Base-by-base conservation (phyloP, 2,888 invertebrate species). In the Ceramica pisi region DNA sequence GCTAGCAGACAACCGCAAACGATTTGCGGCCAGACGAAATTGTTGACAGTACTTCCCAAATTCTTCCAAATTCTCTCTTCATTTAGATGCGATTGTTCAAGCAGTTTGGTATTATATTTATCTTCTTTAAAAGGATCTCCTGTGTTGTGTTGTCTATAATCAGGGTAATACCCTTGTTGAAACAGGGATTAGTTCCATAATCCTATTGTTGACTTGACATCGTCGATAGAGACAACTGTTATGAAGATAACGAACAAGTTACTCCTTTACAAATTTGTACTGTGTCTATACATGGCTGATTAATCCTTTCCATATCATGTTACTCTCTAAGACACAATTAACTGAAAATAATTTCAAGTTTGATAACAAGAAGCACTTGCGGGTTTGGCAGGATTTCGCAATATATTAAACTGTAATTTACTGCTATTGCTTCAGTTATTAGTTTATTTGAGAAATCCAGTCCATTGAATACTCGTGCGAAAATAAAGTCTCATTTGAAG, bases 101-200 rank as follows among this genome's bases (percentile, higher is more conserved):
- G n/a, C 16, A 26, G 16, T 56, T 46, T 23, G 14, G 7, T 38
- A 38, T 41, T 62, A 38, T 21, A 48, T 21, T 41, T 12, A 35
- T 44, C n/a, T 16, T 64, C 10, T 65, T 21, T n/a, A 26, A 31
- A 41, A 65, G 31, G 41, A 62, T 65, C 23, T 57, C 10, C 23
- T 50, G 23, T 67, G 60, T 78, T 72, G 26, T 68, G 53, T 59
- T 59, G 44, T 50, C 19, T 61, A 53, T 80, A 71, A 79, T 79
- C 69, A 59, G 53, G 55, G 48, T 76, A 70, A 82, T 67, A 72
- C 41, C 61, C 31, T 60, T 73, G 57, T 71, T 63, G 61, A 61
- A 68, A 74, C 46, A 26, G 16, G 38, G 81, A 72, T 81, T 78
- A 84, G 21, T 56, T 65, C 53, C 59, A 26, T 78, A 72, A 81